phyloP scores from a whole-genome alignment of 1,140 invertebrate genomes.

The Apis dorsata region DNA sequence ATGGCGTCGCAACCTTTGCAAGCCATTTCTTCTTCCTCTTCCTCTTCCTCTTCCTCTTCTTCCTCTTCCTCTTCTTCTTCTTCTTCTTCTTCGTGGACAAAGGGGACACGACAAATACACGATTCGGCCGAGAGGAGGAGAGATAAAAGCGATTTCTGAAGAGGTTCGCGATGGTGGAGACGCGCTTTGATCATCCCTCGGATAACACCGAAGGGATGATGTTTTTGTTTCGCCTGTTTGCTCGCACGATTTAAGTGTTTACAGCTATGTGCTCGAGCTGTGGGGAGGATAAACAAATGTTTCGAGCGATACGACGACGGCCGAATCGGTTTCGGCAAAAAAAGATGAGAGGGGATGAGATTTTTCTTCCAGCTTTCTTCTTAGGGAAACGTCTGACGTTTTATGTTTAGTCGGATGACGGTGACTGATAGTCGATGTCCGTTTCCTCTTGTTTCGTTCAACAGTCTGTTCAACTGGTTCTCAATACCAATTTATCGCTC shows the following conservation, averaged over 20 bases:
- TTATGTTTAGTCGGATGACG: neutral
- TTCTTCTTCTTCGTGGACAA: conserved; percentile 37
- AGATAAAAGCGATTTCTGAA: conserved; percentile 54
- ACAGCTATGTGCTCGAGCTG: conserved; percentile 11
- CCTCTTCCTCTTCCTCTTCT: too few species aligned
- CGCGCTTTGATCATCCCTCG: conserved; percentile 46
- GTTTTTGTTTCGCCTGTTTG: conserved; percentile 50
- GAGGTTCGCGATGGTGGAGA: conserved; percentile 3
- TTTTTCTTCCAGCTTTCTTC: neutral
- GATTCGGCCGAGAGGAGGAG: conserved; percentile 13
- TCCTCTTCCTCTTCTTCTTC: too few species aligned
- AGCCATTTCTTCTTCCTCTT: neutral
- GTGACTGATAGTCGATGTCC: neutral
- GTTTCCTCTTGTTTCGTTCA: neutral
- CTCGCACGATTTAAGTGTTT: conserved; percentile 58
- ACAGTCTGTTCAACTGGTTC: neutral
- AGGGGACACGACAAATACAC: conserved; percentile 44
- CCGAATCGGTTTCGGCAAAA: conserved; percentile 17
- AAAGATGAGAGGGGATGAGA: neutral
- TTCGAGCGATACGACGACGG: conserved; percentile 19
- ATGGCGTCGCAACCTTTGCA: conserved; percentile 2
- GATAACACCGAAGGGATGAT: neutral
- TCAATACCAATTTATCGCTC: neutral
- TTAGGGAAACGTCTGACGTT: neutral
- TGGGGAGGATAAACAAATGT: conserved; percentile 44